Conservation (phyloP, 2,113 vertebrate species). For the Hippocampus guttulatus region DNA sequence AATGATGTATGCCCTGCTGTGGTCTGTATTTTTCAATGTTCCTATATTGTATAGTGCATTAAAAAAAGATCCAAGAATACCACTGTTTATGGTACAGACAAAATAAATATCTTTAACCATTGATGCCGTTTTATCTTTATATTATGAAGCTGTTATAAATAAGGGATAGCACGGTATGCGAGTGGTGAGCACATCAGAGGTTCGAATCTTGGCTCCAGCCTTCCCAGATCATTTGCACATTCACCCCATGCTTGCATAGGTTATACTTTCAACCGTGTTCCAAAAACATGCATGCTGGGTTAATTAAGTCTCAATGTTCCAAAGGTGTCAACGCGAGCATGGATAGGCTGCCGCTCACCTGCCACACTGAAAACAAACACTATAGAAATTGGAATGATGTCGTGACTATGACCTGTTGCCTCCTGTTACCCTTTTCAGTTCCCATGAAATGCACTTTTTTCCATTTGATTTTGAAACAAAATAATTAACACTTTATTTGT, state of each 20-base stretch:
- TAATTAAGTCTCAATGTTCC: neutral
- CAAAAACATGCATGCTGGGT: neutral
- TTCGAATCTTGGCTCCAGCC: neutral
- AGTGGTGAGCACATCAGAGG: neutral
- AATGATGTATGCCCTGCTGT: slow-evolving; percentile 6
- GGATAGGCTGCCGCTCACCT: neutral
- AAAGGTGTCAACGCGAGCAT: neutral
- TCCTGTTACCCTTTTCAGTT: neutral
- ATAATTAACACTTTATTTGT: neutral
- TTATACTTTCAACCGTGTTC: neutral
- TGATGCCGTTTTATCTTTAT: neutral
- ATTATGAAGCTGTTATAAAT: neutral
- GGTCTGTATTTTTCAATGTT: slow-evolving; percentile 50
- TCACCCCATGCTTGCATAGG: neutral
- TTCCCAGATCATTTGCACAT: neutral
- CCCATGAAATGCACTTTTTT: neutral
- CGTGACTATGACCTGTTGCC: neutral
- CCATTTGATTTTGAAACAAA: neutral
- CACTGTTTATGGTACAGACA: slow-evolving; percentile 43
- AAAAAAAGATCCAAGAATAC: slow-evolving; percentile 33
- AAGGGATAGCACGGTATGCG: too few relatives aligned
- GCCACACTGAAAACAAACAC: neutral
- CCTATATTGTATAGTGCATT: slow-evolving; percentile 50
- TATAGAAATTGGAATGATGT: neutral
- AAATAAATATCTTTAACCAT: slow-evolving; percentile 52